A percentile compares a stretch with the other conserved stretches of the same genome.
These are phyloP conservation scores for Florisuga fusca DNA, from an alignment of 2,797 vertebrate species.

Conservation along the genomic window DNA sequence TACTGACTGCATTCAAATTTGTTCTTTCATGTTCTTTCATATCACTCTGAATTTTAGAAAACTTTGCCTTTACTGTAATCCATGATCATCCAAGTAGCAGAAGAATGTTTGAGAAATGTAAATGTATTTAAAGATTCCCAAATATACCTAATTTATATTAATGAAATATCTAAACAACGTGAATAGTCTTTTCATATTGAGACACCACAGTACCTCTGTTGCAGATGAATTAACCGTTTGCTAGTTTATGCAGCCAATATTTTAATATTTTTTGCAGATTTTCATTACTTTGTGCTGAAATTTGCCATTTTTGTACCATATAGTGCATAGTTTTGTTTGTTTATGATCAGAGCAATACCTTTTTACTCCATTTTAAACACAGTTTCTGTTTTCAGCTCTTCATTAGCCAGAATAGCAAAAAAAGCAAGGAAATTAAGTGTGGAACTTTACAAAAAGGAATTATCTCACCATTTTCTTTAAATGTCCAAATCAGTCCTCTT, in stretches of 20 bases:
- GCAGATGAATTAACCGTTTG: constrained; percentile 39
- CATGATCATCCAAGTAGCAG: not conserved
- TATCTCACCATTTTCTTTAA: not conserved
- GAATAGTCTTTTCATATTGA: constrained; percentile 40
- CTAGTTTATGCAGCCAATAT: constrained; percentile 32
- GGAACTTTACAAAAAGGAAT: constrained; percentile 13
- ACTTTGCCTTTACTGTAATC: not conserved
- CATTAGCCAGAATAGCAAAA: constrained; percentile 6
- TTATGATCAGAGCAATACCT: constrained; percentile 1
- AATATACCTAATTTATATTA: not conserved
- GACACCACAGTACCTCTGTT: not conserved
- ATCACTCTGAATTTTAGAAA: not conserved
- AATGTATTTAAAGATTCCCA: not conserved
- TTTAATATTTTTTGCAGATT: constrained; percentile 26
- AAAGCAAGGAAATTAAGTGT: constrained; percentile 14
- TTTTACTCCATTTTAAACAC: constrained; percentile 7
- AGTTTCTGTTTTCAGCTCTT: constrained; percentile 34
- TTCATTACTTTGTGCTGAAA: constrained; percentile 41
- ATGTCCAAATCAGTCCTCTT: constrained; percentile 13
- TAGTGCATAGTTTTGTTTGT: constrained; percentile 49
- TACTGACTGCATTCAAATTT: constrained; percentile 1
- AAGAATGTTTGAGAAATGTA: not conserved
- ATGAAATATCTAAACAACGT: constrained; percentile 4
- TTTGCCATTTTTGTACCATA: constrained; percentile 29
- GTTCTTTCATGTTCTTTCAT: constrained; percentile 1